Evolutionary conservation across 2,888 invertebrate genomes (phyloP).

Genomic region (Drosophila diplacantha): DNA sequence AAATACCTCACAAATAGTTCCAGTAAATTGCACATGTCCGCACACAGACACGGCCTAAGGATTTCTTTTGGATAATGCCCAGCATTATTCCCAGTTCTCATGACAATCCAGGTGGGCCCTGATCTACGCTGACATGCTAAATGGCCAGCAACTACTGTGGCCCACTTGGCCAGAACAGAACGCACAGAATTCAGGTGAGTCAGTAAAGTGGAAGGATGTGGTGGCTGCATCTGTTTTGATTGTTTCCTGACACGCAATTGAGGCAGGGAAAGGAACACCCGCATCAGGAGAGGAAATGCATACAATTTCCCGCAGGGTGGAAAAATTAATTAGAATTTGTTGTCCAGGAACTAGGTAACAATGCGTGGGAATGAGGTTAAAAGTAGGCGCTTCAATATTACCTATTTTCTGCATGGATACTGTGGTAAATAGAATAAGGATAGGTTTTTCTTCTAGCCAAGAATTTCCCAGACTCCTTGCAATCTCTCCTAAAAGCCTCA

Average conservation of each 20-base stretch:
- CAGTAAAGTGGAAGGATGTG: constrained; percentile 35
- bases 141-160: constrained; percentile 53
- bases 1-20: constrained; percentile 67
- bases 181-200: constrained; percentile 12
- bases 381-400: background rate
- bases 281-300: constrained; percentile 24
- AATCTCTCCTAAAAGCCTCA: background rate
- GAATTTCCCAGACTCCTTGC: background rate
- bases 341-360: background rate
- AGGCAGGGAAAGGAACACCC: constrained; percentile 23
- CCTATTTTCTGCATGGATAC: background rate
- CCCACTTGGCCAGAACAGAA: constrained; percentile 41
- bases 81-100: constrained; percentile 37
- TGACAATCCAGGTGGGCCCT: constrained; percentile 58
- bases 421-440: background rate
- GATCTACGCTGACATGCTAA: constrained; percentile 36
- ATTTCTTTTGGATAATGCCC: constrained; percentile 15
- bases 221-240: constrained; percentile 35
- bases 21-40: constrained; percentile 65
- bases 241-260: constrained; percentile 31
- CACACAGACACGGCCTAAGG: constrained; percentile 49
- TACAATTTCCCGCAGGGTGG: constrained; percentile 13
- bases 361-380: constrained; percentile 23
- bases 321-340: constrained; percentile 27
- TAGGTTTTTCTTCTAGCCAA: background rate